phyloP scores from a whole-genome alignment of 2,797 vertebrate genomes.

The Gymnoscopelus braueri region DNA sequence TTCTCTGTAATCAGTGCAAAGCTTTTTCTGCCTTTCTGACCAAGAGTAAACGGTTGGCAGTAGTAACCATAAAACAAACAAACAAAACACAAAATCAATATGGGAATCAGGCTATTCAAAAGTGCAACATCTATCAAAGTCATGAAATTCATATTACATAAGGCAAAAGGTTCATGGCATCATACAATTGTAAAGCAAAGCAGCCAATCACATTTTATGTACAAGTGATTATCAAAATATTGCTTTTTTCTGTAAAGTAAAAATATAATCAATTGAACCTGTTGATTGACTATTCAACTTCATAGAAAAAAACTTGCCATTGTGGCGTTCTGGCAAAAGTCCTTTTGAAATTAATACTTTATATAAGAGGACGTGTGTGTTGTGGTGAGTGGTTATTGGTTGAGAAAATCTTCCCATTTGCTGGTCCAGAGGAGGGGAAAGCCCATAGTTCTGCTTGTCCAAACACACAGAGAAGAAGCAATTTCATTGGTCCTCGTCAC shows the following conservation, averaged over 20 bases:
- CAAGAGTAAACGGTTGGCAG: slow-evolving; percentile 6
- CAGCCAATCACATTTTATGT: slow-evolving; percentile 54
- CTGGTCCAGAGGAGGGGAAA: not conserved
- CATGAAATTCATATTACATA: slow-evolving; percentile 59
- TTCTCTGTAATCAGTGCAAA: not conserved
- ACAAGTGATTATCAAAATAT: slow-evolving; percentile 81
- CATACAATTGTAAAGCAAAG: slow-evolving; percentile 54
- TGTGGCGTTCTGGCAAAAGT: slow-evolving; percentile 15
- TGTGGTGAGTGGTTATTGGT: not conserved
- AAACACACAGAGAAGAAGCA: too few relatives aligned
- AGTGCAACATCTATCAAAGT: slow-evolving; percentile 50
- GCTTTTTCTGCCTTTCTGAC: not conserved
- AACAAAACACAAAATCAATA: slow-evolving; percentile 3
- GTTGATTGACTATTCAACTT: slow-evolving; percentile 47
- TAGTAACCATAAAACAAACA: not conserved
- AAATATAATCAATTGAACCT: slow-evolving; percentile 69
- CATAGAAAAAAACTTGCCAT: slow-evolving; percentile 44
- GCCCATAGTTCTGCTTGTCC: slow-evolving; percentile 33
- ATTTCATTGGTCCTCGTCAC: slow-evolving; percentile 77
- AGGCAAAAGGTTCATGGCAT: slow-evolving; percentile 75
- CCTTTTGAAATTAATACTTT: slow-evolving; percentile 25
- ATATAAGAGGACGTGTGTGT: too few relatives aligned
- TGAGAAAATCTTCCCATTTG: not conserved
- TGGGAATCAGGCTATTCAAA: slow-evolving; percentile 44
- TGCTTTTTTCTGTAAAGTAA: slow-evolving; percentile 73